Conservation (phyloP, 1,140 invertebrate species). For the Drosophila fuyamai region DNA sequence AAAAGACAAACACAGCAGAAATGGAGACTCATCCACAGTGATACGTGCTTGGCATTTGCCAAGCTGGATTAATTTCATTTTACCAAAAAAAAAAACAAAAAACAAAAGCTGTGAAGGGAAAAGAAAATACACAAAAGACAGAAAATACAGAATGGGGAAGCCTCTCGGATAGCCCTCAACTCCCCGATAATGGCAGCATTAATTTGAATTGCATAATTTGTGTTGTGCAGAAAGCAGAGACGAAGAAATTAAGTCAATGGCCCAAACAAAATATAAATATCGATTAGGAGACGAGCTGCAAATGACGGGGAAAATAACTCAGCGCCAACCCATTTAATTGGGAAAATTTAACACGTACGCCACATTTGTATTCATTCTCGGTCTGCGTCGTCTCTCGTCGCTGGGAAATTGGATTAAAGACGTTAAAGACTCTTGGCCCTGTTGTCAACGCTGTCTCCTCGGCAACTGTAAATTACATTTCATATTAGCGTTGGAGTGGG, state of each 20-base stretch:
- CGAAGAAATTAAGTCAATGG: constrained; percentile 79
- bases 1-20: constrained; percentile 70
- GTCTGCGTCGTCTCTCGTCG: constrained; percentile 62
- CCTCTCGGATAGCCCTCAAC: constrained; percentile 11
- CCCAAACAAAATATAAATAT: constrained; percentile 80
- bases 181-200: constrained; percentile 66
- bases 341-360: constrained; percentile 79
- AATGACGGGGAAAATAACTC: constrained; percentile 51
- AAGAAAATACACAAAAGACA: constrained; percentile 24
- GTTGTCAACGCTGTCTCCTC: constrained; percentile 31
- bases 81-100: constrained; percentile 16
- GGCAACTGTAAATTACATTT: constrained; percentile 78
- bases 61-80: constrained; percentile 79
- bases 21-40: constrained; percentile 60
- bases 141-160: constrained; percentile 9
- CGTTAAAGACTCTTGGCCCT: constrained; percentile 66
- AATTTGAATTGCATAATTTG: constrained; percentile 84
- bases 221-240: constrained; percentile 56
- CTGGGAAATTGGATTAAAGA: constrained; percentile 80
- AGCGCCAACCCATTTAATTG: constrained; percentile 79
- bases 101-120: not conserved
- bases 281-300: constrained; percentile 65
- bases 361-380: constrained; percentile 81
- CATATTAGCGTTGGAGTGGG: constrained; percentile 42
- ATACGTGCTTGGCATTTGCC: constrained; percentile 80